phyloP scores from a whole-genome alignment of 2,888 invertebrate genomes.

The Loripinus fragilis region DNA sequence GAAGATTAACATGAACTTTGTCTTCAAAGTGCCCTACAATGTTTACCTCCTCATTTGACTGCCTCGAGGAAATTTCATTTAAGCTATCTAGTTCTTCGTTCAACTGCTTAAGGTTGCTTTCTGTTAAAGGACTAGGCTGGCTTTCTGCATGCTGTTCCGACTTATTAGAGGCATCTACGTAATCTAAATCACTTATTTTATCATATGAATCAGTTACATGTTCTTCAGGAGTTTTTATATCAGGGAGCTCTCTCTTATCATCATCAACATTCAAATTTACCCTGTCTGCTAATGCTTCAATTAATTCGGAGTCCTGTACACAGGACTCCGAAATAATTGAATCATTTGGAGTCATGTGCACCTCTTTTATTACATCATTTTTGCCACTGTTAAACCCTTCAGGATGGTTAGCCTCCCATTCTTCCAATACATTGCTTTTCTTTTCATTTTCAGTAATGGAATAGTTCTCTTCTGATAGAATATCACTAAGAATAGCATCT shows the following conservation, averaged over 20 bases:
- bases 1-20: slow-evolving; percentile 16
- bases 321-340: background rate
- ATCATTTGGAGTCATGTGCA: too few relatives aligned
- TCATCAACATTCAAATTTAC: background rate
- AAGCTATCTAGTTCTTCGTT: slow-evolving; percentile 2
- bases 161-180: background rate
- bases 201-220: background rate
- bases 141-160: background rate
- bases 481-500: slow-evolving; percentile 3
- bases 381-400: background rate
- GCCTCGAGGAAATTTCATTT: background rate
- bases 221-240: background rate
- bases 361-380: too few relatives aligned
- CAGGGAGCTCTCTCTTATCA: background rate
- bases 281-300: slow-evolving; percentile 4
- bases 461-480: background rate
- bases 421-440: background rate
- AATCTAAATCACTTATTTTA: background rate
- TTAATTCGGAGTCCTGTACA: background rate
- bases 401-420: background rate
- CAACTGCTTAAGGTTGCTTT: slow-evolving; percentile 21
- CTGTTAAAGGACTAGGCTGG: background rate
- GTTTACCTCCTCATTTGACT: slow-evolving; percentile 6
- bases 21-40: slow-evolving; percentile 8
- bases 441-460: background rate